Conservation (phyloP, 2,113 vertebrate species). For the Empidonax alnorum region DNA sequence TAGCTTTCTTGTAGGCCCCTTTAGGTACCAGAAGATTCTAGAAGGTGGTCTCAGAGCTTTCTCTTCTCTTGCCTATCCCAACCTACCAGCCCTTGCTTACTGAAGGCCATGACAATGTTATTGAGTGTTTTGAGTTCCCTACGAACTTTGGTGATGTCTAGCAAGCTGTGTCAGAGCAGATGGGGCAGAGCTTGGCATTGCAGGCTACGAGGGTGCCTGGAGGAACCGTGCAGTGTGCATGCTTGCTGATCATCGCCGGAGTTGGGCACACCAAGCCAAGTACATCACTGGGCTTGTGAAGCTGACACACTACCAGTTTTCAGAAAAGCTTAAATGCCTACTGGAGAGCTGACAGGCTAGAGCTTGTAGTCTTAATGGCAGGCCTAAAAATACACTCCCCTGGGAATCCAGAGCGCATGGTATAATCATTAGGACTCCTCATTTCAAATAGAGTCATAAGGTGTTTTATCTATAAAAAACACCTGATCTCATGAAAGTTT, state of each 20-base stretch:
- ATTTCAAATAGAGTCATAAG: not conserved
- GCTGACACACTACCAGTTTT: not conserved
- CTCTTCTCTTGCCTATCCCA: not conserved
- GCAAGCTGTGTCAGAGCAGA: not conserved
- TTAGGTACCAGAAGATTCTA: not conserved
- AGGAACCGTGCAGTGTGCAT: not conserved
- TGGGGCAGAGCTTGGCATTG: not conserved
- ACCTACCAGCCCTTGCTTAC: not conserved
- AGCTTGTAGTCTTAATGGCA: slow-evolving; percentile 7
- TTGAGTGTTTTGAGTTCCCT: not conserved
- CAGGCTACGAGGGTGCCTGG: not conserved
- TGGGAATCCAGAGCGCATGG: not conserved
- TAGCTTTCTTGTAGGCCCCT: not conserved
- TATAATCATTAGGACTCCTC: not conserved
- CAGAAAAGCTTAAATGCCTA: not conserved
- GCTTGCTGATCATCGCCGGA: not conserved
- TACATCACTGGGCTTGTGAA: not conserved
- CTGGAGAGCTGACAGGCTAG: not conserved
- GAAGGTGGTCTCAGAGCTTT: not conserved
- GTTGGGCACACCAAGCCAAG: not conserved
- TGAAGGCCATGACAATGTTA: not conserved
- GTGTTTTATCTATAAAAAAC: not conserved
- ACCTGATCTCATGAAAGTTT: slow-evolving; percentile 2
- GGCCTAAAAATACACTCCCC: slow-evolving; percentile 17
- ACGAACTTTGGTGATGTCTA: not conserved